Evolutionary conservation across 2,797 vertebrate species (phyloP).

Genomic region (Pangasius macronema): DNA sequence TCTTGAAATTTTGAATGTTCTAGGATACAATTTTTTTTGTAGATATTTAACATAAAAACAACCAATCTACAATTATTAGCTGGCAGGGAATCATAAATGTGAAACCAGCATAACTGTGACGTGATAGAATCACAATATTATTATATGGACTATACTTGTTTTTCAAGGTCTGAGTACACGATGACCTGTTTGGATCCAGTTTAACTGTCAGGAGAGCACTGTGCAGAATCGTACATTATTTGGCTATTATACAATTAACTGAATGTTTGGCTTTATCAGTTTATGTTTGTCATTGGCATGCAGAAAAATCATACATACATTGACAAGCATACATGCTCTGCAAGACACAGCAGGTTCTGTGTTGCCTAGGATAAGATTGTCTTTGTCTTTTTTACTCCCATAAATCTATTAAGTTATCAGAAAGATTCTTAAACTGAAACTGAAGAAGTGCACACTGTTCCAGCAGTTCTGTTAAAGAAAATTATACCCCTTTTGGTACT

Average conservation of each 20-base stretch:
- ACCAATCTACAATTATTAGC: not conserved
- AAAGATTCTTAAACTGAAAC: not conserved
- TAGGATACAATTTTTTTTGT: too few relatives aligned
- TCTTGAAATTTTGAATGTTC: not conserved
- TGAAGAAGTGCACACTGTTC: not conserved
- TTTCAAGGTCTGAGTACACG: not conserved
- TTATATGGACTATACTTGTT: not conserved
- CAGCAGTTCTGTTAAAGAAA: not conserved
- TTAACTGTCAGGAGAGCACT: not conserved
- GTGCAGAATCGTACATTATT: not conserved
- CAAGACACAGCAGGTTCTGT: not conserved
- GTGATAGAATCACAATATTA: not conserved
- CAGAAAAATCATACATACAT: not conserved
- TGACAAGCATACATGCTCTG: not conserved
- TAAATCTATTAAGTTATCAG: not conserved
- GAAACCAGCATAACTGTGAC: not conserved
- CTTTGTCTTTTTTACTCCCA: not conserved
- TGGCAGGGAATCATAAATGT: not conserved
- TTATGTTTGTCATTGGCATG: not conserved
- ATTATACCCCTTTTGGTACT: not conserved
- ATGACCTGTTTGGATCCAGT: not conserved
- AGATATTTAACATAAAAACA: not conserved
- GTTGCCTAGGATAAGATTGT: not conserved
- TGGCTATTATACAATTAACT: not conserved
- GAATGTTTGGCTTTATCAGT: not conserved